Base-by-base conservation (phyloP, 2,797 vertebrate species). In the Octomys mimax region DNA sequence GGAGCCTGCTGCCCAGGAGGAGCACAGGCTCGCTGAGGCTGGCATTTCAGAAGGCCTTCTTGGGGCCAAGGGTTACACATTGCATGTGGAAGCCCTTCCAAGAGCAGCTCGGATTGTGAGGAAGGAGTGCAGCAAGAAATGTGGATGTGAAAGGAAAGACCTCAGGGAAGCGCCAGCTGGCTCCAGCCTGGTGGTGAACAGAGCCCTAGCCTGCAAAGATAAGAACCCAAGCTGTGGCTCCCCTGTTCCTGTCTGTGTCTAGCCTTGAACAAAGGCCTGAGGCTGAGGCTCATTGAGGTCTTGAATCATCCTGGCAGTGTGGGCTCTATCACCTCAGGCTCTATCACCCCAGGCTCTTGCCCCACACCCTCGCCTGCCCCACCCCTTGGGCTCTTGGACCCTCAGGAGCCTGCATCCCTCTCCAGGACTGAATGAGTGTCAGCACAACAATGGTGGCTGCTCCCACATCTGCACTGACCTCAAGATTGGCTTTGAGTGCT, bases 401-500 rank as follows among this genome's bases (percentile, higher is more conserved):
- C 95, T 87, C 95, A 98, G 95, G 96, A 89, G 97, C 81, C 66
- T 91, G 0, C 95, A 1, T 97, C 24, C 97, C 92, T 97, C 78
- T 88, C n/a, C 98, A 99, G 99, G 99, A 88, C 95, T 99, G 92
- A 99, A 99, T 5, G 99, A 99, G 95, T 99, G 99, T 92, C 97
- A 99, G 1, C 98, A 98, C 96, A 99, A 99, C 98, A 99, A 99
- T 46, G 99, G 99, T 0, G 99, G 99, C 97, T 99, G 99, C 98
- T 99, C 99, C 59, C 99, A 99, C 98, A 99, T 99, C 98, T 99
- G 99, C 99, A 99, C 98, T 64, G 99, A 99, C 98, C 98, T 98
- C 96, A 99, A 98, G 97, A 99, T 99, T 0, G 99, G 99, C 96
- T 99, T 99, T 19, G 99, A 99, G 98, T 99, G 99, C 36, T 99